A percentile compares a stretch with the other conserved stretches of the same genome.
phyloP scores from a whole-genome alignment of 92 coral and sea anemone species.

The Diadumene lineata region DNA sequence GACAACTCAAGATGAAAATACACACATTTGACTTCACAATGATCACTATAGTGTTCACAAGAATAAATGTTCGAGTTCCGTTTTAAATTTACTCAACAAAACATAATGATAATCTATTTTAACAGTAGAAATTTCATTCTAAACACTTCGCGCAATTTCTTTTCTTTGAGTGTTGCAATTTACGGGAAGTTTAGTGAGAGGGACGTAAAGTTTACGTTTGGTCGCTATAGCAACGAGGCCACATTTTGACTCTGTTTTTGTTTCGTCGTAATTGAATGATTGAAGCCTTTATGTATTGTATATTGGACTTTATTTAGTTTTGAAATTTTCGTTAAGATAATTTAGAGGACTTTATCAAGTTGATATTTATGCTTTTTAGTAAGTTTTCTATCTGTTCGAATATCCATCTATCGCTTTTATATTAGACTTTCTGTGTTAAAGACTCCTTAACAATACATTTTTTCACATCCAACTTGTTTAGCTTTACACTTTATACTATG shows the following conservation, averaged over 20 bases:
- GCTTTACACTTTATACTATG: too few species aligned
- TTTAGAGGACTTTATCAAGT: too few species aligned
- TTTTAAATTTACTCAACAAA: neutral
- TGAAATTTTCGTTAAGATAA: neutral
- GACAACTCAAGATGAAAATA: neutral
- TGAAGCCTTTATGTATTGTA: neutral
- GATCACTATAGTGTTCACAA: neutral
- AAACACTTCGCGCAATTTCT: neutral
- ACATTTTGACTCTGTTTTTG: neutral
- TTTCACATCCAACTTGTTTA: too few species aligned
- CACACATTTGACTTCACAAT: neutral
- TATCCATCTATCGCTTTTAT: too few species aligned
- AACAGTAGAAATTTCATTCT: neutral
- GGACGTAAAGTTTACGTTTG: slow-evolving; percentile 21
- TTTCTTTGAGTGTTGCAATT: neutral
- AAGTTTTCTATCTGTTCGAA: too few species aligned
- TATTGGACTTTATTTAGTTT: neutral
- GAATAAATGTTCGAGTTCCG: neutral
- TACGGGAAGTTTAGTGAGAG: neutral
- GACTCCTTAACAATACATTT: too few species aligned
- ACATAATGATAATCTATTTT: neutral
- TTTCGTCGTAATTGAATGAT: neutral
- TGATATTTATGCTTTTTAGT: too few species aligned
- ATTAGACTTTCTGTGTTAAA: too few species aligned
- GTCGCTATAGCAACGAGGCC: slow-evolving; percentile 12